These are phyloP conservation scores for Leptatherina wallacei DNA, from an alignment of 2,797 vertebrate genomes.

Conservation along the genomic window DNA sequence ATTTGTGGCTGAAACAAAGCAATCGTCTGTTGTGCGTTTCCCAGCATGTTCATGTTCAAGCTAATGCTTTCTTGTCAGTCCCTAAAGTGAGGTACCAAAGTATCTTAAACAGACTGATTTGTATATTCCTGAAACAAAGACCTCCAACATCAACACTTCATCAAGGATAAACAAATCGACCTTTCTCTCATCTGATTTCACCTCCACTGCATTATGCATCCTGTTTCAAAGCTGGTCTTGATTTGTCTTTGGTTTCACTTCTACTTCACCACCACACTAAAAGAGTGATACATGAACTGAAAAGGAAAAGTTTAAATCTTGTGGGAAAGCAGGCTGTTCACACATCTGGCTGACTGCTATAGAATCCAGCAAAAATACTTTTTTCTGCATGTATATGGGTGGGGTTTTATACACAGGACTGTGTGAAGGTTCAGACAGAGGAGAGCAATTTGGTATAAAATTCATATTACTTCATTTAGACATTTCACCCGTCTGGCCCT, in stretches of 20 bases:
- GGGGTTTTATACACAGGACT: constrained; percentile 39
- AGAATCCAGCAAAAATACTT: constrained; percentile 50
- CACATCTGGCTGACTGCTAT: constrained; percentile 73
- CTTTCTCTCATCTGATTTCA: constrained; percentile 73
- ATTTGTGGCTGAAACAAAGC: constrained; percentile 57
- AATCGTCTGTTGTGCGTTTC: constrained; percentile 47
- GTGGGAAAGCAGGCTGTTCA: constrained; percentile 72
- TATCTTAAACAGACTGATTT: constrained; percentile 79
- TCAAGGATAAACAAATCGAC: constrained; percentile 73
- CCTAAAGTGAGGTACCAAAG: constrained; percentile 65
- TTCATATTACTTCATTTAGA: constrained; percentile 23
- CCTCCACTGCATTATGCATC: constrained; percentile 63
- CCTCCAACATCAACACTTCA: constrained; percentile 80
- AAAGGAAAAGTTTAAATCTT: constrained; percentile 68
- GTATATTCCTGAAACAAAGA: constrained; percentile 81
- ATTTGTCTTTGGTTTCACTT: constrained; percentile 76
- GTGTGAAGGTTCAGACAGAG: constrained; percentile 30
- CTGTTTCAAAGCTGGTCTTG: constrained; percentile 75
- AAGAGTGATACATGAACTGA: constrained; percentile 63
- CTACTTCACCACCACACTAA: constrained; percentile 55
- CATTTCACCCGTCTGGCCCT: constrained; percentile 27
- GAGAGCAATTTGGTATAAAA: constrained; percentile 17
- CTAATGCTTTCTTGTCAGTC: constrained; percentile 59
- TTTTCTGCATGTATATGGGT: constrained; percentile 39
- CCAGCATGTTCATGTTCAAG: constrained; percentile 54